Evolutionary conservation across 2,888 invertebrate species (phyloP).

Genomic region (Drosophila leonis): DNA sequence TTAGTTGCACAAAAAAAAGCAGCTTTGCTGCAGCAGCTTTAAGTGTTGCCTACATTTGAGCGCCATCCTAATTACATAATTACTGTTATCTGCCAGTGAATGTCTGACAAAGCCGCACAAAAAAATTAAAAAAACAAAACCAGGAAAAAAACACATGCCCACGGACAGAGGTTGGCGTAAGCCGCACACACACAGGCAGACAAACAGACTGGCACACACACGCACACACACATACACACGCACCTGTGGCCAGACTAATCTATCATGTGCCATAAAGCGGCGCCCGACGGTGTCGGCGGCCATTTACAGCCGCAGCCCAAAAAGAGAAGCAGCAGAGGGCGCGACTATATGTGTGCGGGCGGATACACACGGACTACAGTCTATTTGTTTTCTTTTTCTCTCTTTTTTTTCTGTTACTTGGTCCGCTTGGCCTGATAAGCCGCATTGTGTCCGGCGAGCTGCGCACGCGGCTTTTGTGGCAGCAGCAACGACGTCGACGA

Average conservation of each 20-base stretch:
- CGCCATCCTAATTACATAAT: constrained; percentile 70
- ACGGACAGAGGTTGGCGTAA: constrained; percentile 32
- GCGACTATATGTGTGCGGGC: background rate
- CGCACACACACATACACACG: constrained; percentile 12
- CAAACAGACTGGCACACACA: constrained; percentile 47
- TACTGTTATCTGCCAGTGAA: constrained; percentile 55
- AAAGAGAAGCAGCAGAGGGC: constrained; percentile 3
- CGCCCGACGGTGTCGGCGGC: constrained; percentile 46
- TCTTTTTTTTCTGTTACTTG: constrained; percentile 35
- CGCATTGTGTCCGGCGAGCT: constrained; percentile 76
- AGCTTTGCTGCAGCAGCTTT: constrained; percentile 33
- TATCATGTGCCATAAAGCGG: constrained; percentile 81
- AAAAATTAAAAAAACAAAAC: constrained; percentile 11
- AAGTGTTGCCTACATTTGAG: constrained; percentile 56
- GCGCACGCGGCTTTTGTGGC: constrained; percentile 81
- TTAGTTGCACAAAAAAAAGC: background rate
- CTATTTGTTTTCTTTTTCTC: constrained; percentile 10
- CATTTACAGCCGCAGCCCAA: constrained; percentile 36
- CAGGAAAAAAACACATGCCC: constrained; percentile 33
- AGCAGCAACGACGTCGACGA: constrained; percentile 3
- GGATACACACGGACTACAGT: constrained; percentile 25
- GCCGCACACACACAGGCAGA: constrained; percentile 12
- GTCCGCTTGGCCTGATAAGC: constrained; percentile 64
- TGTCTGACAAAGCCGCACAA: constrained; percentile 36
- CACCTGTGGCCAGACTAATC: constrained; percentile 79